Base-by-base conservation (phyloP, 2,797 vertebrate species). In the Etheostoma perlongum region DNA sequence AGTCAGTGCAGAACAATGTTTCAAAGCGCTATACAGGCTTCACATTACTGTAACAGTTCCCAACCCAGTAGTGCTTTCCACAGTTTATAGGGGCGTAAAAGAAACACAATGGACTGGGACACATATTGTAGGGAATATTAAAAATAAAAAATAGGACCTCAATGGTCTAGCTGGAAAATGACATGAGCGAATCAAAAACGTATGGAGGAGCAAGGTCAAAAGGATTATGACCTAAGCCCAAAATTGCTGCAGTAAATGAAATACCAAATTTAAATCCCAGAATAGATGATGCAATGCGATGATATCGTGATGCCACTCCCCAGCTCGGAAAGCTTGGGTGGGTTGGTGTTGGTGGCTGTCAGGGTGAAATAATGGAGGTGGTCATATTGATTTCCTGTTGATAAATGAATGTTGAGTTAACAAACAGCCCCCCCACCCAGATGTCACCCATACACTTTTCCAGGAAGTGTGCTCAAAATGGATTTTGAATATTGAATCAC, bases 341-440 rank as follows among this genome's bases (percentile, higher is more conserved):
- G 36, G 36, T 11, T 3, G 10, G 36, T 40, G 36, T 11, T 40
- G 10, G 36, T 40, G 30, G n/a, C 61, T 75, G 64, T 75, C 55
- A 53, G 59, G 47, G 6, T 47, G 46, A 70, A 67, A 59, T 69
- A 58, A 85, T 60, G 3, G 8, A 44, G 42, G 5, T n/a, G 52
- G 51, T 74, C 21, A 18, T 52, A 73, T 79, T 67, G 78, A 83
- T 83, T 60, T 19, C 19, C 47, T 65, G 47, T 13, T 77, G 48
- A 69, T 70, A 33, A 76, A 80, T 61, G 15, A 65, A 52, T 47
- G 42, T 47, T 55, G 67, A 64, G 25, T 76, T 46, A 18, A 51
- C 68, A 60, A 27, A 52, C 27, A 64, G 33, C 11, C 36, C 36
- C 9, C 9, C 36, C 36, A n/a, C 53, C 5, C n/a, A 25, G 40